phyloP scores from a whole-genome alignment of 2,888 invertebrate species.

The Harpalus rubripes region DNA sequence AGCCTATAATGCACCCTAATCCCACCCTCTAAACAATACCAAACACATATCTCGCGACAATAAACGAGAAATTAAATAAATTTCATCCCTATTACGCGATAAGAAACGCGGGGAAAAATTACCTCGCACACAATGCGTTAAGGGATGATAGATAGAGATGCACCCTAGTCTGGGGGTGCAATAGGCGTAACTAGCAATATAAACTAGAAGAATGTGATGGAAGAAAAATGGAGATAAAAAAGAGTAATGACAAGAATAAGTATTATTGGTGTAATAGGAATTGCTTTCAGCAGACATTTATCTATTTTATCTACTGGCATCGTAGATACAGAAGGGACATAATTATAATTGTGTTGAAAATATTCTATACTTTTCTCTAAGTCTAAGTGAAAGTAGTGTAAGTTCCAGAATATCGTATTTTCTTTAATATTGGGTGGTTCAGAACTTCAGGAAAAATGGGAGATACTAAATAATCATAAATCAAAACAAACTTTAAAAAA shows the following conservation, averaged over 20 bases:
- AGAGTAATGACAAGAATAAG: not conserved
- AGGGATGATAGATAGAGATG: slow-evolving; percentile 16
- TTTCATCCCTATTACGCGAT: slow-evolving; percentile 56
- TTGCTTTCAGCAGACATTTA: not conserved
- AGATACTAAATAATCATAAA: too few relatives aligned
- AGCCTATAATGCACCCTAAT: slow-evolving; percentile 23
- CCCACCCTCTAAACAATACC: slow-evolving; percentile 47
- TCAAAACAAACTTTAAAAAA: too few relatives aligned
- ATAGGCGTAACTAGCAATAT: not conserved
- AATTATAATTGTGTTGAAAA: not conserved
- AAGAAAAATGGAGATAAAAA: not conserved
- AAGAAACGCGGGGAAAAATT: slow-evolving; percentile 51
- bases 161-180: slow-evolving; percentile 3
- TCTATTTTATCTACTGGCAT: not conserved
- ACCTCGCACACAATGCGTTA: slow-evolving; percentile 28
- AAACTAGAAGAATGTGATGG: not conserved
- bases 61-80: slow-evolving; percentile 61
- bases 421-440: too few relatives aligned
- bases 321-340: not conserved
- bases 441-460: too few relatives aligned
- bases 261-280: not conserved
- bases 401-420: too few relatives aligned
- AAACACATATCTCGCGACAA: slow-evolving; percentile 50
- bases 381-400: too few relatives aligned
- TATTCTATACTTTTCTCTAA: too few relatives aligned